phyloP scores from a whole-genome alignment of 2,888 invertebrate species.

The Synergus laeviventris region DNA sequence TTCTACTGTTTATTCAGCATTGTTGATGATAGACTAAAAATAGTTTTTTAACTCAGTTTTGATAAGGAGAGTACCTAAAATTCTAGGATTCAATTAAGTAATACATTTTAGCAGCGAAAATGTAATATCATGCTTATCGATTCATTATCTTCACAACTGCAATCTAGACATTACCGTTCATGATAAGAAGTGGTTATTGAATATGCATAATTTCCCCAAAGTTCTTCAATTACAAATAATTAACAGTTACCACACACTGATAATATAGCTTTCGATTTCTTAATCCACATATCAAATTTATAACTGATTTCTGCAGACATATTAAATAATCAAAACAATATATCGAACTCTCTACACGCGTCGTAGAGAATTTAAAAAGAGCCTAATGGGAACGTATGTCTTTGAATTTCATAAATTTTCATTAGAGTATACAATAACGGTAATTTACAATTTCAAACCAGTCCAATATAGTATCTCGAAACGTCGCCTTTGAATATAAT shows the following conservation, averaged over 20 bases:
- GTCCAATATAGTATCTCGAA: conserved; percentile 12
- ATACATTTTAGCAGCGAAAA: neutral
- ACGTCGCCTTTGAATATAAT: neutral
- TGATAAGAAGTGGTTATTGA: neutral
- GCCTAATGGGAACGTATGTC: conserved; percentile 19
- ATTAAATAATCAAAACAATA: conserved; percentile 23
- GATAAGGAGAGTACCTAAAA: neutral
- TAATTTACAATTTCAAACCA: neutral
- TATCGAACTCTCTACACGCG: neutral
- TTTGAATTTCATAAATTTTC: conserved; percentile 37
- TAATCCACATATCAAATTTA: neutral
- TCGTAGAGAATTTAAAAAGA: neutral
- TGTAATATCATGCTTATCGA: neutral
- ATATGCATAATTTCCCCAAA: neutral
- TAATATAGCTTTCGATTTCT: neutral
- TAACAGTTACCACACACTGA: neutral
- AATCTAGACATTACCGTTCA: neutral
- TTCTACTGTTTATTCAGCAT: neutral
- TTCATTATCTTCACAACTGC: neutral
- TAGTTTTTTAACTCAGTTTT: neutral
- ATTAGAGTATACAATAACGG: conserved; percentile 11
- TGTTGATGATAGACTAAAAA: too few species aligned
- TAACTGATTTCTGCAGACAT: neutral
- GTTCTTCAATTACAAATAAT: neutral
- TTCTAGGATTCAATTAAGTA: neutral